A percentile compares a stretch with the other conserved stretches of the same genome.
phyloP scores from a whole-genome alignment of 1,140 invertebrate genomes.

The Physella acuta region DNA sequence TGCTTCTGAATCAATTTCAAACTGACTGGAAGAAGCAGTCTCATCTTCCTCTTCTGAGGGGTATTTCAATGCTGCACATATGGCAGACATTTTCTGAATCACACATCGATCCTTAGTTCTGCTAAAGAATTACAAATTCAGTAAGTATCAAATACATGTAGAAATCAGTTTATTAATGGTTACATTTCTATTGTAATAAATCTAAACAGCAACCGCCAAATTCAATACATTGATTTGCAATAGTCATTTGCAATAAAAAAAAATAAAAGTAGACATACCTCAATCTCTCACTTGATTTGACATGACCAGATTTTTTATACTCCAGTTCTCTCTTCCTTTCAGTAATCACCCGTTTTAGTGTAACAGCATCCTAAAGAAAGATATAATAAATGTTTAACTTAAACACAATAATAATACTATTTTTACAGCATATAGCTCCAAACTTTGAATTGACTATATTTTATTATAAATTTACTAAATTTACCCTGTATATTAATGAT shows the following conservation, averaged over 20 bases:
- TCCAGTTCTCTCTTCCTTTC: constrained; percentile 70
- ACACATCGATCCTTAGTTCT: constrained; percentile 28
- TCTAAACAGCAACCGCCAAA: too few relatives aligned
- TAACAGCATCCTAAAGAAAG: constrained; percentile 74
- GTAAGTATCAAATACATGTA: too few relatives aligned
- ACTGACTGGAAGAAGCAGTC: constrained; percentile 37
- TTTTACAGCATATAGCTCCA: neutral
- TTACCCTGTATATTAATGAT: constrained; percentile 89
- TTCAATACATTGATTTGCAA: too few relatives aligned
- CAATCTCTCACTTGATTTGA: constrained; percentile 66
- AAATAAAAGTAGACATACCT: too few relatives aligned
- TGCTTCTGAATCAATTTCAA: constrained; percentile 45
- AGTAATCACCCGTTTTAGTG: constrained; percentile 77
- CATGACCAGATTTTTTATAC: constrained; percentile 56
- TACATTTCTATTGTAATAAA: too few relatives aligned
- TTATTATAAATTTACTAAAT: too few relatives aligned
- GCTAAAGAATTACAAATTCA: neutral
- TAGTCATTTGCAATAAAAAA: too few relatives aligned
- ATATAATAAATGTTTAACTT: neutral
- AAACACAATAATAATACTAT: neutral
- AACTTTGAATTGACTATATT: neutral
- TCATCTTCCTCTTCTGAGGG: constrained; percentile 61
- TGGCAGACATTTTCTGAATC: constrained; percentile 63
- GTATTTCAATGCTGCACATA: constrained; percentile 67
- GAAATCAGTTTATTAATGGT: too few relatives aligned